Percentiles rank a stretch among this genome's conserved stretches.
Evolutionary conservation across 2,797 vertebrate genomes (phyloP).

Genomic region (Enoplosus armatus): DNA sequence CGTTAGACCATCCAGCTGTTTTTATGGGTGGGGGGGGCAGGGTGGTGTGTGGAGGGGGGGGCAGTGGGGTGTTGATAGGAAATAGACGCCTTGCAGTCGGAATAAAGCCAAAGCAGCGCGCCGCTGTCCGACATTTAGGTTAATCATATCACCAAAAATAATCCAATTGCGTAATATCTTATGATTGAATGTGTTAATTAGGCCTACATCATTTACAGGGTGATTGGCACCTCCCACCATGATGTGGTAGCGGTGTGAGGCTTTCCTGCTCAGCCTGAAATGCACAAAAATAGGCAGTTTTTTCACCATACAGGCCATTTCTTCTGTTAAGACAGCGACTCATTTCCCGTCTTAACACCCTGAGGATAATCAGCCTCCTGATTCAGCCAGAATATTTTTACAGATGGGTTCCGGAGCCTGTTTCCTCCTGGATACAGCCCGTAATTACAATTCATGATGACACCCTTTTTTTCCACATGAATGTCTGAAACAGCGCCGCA

Average conservation of each 20-base stretch:
- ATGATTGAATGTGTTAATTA: slow-evolving; percentile 60
- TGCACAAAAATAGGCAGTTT: slow-evolving; percentile 10
- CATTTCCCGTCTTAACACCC: background rate
- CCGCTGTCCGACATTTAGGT: slow-evolving; percentile 16
- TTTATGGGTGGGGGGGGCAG: slow-evolving; percentile 67
- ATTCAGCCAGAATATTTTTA: background rate
- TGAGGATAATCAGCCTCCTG: slow-evolving; percentile 19
- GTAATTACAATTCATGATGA: slow-evolving; percentile 76
- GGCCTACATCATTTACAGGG: slow-evolving; percentile 64
- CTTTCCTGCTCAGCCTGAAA: slow-evolving; percentile 43
- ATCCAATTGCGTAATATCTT: slow-evolving; percentile 20
- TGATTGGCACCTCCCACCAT: slow-evolving; percentile 79
- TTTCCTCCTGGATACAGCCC: slow-evolving; percentile 59
- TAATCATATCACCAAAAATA: background rate
- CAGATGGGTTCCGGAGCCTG: slow-evolving; percentile 28
- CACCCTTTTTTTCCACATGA: slow-evolving; percentile 57
- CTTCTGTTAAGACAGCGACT: slow-evolving; percentile 24
- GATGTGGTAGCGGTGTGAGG: slow-evolving; percentile 63
- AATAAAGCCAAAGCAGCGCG: slow-evolving; percentile 44
- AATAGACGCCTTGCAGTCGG: slow-evolving; percentile 72
- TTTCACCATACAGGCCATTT: slow-evolving; percentile 7
- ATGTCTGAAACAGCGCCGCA: slow-evolving; percentile 52
- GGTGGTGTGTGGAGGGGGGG: slow-evolving; percentile 39
- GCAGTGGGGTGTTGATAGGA: slow-evolving; percentile 70
- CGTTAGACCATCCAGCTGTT: slow-evolving; percentile 81